phyloP scores from a whole-genome alignment of 1,140 invertebrate species.

The Campodea augens region DNA sequence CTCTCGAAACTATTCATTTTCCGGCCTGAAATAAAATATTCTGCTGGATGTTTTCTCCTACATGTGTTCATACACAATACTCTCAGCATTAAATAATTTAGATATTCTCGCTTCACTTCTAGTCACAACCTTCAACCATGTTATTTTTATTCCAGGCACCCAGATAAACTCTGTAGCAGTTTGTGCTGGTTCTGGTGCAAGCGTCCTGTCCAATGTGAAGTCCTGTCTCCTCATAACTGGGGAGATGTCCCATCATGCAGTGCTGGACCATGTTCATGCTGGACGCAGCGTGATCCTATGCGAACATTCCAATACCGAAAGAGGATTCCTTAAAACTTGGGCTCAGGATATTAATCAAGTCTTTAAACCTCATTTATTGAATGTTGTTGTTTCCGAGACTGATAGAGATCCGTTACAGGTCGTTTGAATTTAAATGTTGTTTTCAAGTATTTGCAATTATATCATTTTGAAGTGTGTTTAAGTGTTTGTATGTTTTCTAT shows the following conservation, averaged over 20 bases:
- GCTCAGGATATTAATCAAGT: constrained; percentile 26
- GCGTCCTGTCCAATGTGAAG: constrained; percentile 42
- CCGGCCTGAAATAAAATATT: no score
- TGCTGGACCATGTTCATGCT: constrained; percentile 64
- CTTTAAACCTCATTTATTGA: constrained; percentile 31
- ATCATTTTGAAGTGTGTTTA: no score
- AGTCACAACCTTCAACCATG: no score
- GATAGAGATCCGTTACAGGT: constrained; percentile 50
- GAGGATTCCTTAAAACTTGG: constrained; percentile 50
- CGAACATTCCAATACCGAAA: constrained; percentile 89
- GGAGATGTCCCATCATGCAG: constrained; percentile 91
- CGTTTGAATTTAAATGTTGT: constrained; percentile 21
- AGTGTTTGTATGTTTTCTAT: no score
- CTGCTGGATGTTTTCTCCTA: no score
- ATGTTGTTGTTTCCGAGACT: constrained; percentile 43
- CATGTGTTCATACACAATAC: no score
- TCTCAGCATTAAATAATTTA: no score
- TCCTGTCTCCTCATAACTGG: constrained; percentile 77
- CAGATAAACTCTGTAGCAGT: constrained; percentile 45
- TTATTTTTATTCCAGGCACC: constrained; percentile 21
- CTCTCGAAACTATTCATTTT: no score
- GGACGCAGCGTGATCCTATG: constrained; percentile 66
- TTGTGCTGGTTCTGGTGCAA: constrained; percentile 75
- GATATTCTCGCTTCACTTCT: no score
- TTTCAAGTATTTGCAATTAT: no score